These are phyloP conservation scores for Prunella fulvescens DNA, from an alignment of 2,113 vertebrate species.

Conservation along the genomic window DNA sequence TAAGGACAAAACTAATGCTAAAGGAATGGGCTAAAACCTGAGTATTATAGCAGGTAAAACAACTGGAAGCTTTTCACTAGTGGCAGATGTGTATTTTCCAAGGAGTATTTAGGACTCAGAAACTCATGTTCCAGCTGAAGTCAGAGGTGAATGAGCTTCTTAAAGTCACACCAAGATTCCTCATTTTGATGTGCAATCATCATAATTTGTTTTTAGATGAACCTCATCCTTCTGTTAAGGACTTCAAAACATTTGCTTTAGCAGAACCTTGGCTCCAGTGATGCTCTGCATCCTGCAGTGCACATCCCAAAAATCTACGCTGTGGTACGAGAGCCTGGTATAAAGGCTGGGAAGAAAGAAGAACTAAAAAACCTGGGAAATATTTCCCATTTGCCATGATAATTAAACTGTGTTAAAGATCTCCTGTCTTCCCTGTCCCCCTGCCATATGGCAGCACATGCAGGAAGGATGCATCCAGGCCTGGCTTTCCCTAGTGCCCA, in stretches of 20 bases:
- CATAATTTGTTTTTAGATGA: neutral
- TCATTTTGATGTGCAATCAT: neutral
- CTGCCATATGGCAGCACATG: neutral
- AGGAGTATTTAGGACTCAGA: neutral
- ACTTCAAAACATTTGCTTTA: neutral
- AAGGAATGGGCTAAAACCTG: neutral
- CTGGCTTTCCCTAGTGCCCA: neutral
- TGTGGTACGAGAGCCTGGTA: accelerated
- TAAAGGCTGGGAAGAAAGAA: neutral
- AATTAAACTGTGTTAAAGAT: neutral
- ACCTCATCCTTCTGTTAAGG: neutral
- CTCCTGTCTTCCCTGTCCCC: neutral
- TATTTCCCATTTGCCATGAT: neutral
- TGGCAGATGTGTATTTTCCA: neutral
- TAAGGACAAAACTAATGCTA: neutral
- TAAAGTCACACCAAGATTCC: neutral
- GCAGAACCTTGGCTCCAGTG: neutral
- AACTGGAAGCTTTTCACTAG: neutral
- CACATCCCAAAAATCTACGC: neutral
- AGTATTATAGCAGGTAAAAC: neutral
- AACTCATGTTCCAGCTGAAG: neutral
- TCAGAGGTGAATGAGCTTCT: neutral
- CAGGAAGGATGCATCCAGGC: neutral
- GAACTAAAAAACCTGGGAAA: neutral
- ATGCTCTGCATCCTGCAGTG: neutral